Conservation (phyloP, 2,113 vertebrate genomes). For the Alces alces region DNA sequence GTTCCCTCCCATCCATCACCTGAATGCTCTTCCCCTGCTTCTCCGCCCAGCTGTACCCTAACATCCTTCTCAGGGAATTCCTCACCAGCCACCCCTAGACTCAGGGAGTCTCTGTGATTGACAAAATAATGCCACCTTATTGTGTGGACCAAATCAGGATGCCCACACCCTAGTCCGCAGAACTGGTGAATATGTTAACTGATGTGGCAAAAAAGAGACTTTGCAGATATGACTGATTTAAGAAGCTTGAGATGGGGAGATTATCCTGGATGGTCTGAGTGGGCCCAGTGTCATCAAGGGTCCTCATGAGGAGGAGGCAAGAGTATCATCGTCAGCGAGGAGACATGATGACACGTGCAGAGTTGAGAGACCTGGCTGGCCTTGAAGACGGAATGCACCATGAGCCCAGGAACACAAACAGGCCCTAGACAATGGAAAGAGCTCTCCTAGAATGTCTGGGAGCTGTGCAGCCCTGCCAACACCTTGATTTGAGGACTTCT, state of each 20-base stretch:
- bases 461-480: background rate
- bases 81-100: background rate
- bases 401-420: background rate
- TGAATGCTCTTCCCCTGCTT: background rate
- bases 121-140: background rate
- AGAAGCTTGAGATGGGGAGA: background rate
- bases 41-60: background rate
- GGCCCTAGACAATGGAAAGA: background rate
- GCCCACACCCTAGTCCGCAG: background rate
- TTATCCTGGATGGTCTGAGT: background rate
- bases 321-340: background rate
- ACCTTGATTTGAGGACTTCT: background rate
- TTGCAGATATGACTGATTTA: background rate
- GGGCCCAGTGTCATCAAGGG: too few species aligned
- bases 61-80: background rate
- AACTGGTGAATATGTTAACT: background rate
- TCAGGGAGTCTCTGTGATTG: background rate
- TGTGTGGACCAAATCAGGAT: background rate
- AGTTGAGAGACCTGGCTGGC: background rate
- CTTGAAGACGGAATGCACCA: background rate
- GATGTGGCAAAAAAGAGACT: background rate
- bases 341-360: background rate
- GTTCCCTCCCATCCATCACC: background rate
- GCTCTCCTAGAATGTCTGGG: background rate
- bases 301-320: background rate